A percentile compares a stretch with the other conserved stretches of the same genome.
phyloP scores from a whole-genome alignment of 2,113 vertebrate genomes.

The Cebus imitator region DNA sequence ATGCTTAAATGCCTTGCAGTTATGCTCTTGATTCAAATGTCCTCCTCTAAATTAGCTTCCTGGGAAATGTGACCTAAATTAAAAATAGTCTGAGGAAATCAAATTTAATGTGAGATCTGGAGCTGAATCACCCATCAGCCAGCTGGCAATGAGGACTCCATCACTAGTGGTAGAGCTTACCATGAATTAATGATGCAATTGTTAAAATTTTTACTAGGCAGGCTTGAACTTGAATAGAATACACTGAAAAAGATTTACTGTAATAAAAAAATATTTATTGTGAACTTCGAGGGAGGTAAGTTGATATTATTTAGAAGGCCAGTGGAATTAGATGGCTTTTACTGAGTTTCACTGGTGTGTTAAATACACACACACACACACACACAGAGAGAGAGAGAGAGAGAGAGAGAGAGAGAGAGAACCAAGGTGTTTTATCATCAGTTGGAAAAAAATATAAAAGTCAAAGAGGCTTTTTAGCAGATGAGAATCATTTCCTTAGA shows the following conservation, averaged over 20 bases:
- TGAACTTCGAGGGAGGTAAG: neutral
- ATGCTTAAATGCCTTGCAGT: neutral
- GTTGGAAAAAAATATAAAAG: neutral
- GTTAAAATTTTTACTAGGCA: neutral
- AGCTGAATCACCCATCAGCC: neutral
- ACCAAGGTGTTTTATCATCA: neutral
- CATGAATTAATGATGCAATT: neutral
- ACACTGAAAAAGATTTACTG: neutral
- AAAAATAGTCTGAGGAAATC: neutral
- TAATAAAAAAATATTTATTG: neutral
- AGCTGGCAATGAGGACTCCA: neutral
- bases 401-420: too few species aligned
- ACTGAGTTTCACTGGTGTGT: neutral
- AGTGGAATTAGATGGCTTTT: neutral
- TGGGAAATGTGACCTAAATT: neutral
- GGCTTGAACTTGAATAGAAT: neutral
- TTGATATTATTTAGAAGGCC: neutral
- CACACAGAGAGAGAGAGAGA: too few species aligned
- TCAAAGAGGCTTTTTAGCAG: neutral
- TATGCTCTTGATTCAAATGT: neutral
- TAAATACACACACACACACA: neutral
- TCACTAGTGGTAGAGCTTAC: neutral
- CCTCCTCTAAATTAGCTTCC: neutral
- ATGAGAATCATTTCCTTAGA: neutral
- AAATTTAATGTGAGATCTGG: neutral